A percentile compares a stretch with the other conserved stretches of the same genome.
Conservation (phyloP, 2,113 vertebrate genomes). For the Vimba vimba region DNA sequence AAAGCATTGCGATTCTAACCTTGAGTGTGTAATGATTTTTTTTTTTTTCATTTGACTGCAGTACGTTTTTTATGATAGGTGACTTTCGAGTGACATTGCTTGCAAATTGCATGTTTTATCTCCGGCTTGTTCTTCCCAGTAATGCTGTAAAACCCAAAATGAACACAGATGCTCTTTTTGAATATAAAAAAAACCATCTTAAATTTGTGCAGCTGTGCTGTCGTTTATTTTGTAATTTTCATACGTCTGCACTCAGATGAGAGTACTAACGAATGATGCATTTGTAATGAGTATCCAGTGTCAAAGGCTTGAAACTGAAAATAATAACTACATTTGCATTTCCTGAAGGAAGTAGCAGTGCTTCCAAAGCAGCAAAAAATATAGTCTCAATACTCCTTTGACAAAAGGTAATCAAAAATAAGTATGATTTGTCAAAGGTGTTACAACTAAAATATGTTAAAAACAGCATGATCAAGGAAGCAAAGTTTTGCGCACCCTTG, state of each 20-base stretch:
- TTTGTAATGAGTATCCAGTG: conserved; percentile 24
- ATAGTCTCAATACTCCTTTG: no score
- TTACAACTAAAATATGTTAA: no score
- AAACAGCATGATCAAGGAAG: no score
- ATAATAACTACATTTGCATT: neutral
- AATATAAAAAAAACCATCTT: neutral
- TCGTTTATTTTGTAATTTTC: conserved; percentile 18
- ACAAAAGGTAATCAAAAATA: no score
- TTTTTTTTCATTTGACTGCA: conserved; percentile 32
- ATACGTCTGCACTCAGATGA: neutral
- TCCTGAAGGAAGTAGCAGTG: neutral
- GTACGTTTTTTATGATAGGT: conserved; percentile 18
- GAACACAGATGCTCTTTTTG: conserved; percentile 21
- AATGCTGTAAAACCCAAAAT: conserved; percentile 33
- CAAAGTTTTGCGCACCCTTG: no score
- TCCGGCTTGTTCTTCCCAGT: conserved; percentile 15
- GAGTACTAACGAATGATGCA: conserved; percentile 3
- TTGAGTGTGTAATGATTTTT: conserved; percentile 17
- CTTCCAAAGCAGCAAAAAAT: no score
- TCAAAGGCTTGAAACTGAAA: conserved; percentile 20
- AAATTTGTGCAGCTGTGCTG: conserved; percentile 42
- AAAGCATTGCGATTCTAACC: conserved; percentile 10
- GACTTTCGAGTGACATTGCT: conserved; percentile 31
- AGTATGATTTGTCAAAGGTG: no score
- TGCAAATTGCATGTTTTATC: conserved; percentile 28